phyloP scores from a whole-genome alignment of 2,888 invertebrate species.

The Synergus japonicus region DNA sequence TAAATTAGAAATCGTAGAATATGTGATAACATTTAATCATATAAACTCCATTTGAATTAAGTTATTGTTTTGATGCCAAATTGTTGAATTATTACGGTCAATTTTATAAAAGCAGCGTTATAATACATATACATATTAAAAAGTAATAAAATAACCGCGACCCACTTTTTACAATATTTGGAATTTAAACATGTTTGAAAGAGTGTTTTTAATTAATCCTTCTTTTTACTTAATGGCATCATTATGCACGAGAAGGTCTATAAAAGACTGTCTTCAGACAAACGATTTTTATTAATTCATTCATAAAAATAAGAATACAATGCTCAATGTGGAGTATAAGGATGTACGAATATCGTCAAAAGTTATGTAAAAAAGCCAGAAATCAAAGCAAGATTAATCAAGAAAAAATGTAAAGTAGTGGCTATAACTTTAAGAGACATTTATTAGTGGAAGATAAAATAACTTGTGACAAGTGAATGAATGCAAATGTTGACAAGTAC shows the following conservation, averaged over 20 bases:
- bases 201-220: background rate
- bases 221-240: background rate
- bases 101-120: background rate
- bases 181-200: slow-evolving; percentile 13
- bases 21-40: background rate
- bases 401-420: slow-evolving; percentile 17
- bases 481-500: background rate
- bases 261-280: background rate
- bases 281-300: slow-evolving; percentile 19
- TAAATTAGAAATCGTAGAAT: background rate
- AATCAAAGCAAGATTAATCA: slow-evolving; percentile 12
- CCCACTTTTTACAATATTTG: background rate
- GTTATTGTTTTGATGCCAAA: background rate
- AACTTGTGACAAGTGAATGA: background rate
- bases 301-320: slow-evolving; percentile 8
- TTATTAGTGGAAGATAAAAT: background rate
- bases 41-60: background rate
- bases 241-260: background rate
- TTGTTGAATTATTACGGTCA: background rate
- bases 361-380: slow-evolving; percentile 1
- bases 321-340: slow-evolving; percentile 17
- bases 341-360: background rate
- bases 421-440: slow-evolving; percentile 3
- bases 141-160: background rate
- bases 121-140: background rate